Base-by-base conservation (phyloP, 2,113 vertebrate genomes). In the Cyphomyrus plagiostoma region DNA sequence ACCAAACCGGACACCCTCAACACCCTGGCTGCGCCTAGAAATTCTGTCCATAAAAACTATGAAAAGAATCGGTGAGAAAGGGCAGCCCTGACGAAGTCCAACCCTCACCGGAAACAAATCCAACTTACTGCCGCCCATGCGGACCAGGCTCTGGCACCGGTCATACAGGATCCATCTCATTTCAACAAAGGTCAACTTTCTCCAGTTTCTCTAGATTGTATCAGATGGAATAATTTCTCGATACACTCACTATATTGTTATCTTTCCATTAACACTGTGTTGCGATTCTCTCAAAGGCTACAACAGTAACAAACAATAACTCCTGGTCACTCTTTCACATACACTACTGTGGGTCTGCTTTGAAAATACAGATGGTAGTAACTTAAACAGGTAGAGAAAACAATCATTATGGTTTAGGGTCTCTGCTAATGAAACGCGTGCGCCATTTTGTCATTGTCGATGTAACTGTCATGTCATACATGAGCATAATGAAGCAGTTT, bases 401-500 rank as follows among this genome's bases (percentile, higher is more conserved):
- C 87, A 89, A 56, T 8, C 19, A 8, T 89, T 91, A 90, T 62
- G 90, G 88, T 90, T 90, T 45, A 90, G 62, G 84, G 82, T 92
- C 90, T 84, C 88, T 90, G 89, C 85, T 92, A 42, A 89, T 70
- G 46, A 84, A 87, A 87, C 42, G 39, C 2, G 19, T 2, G 7
- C 26, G 82, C 42, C 23, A 48, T 48, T 46, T 46, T 46, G 42
- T 84, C 45, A 48, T 9, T n/a, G 19, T 84, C 21, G 21, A n/a
- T n/a, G 45, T 84, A 84, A 48, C 42, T 4, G 45, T 84, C 30
- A 4, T 56, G 39, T 50, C 46, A 52, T 46, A 21, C 46, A 42
- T 52, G 26, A 48, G 17, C 10, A 91, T 92, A 94, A 92, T 93
- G 89, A 94, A 91, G 93, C 90, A 93, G 89, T 53, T 86, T 90